Evolutionary conservation across 2,113 vertebrate genomes (phyloP).

Genomic region (Capra hircus): DNA sequence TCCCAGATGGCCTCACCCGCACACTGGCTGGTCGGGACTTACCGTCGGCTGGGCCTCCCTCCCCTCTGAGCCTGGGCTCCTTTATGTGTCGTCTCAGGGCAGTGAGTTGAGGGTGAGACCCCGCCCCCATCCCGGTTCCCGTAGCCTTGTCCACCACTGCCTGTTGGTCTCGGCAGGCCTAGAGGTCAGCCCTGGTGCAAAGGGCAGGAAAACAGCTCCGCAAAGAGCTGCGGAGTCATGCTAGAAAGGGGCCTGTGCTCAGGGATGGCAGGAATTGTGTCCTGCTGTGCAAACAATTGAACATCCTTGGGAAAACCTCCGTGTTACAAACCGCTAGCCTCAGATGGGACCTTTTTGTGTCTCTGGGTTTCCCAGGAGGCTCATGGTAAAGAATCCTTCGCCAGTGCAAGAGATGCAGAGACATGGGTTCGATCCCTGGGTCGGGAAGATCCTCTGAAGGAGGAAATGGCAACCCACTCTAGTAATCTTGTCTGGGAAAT

Average conservation of each 20-base stretch:
- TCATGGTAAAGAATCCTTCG: background rate
- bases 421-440: background rate
- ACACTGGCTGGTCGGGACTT: rapidly evolving
- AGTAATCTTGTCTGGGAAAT: background rate
- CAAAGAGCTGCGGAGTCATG: background rate
- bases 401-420: background rate
- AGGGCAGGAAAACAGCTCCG: background rate
- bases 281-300: rapidly evolving
- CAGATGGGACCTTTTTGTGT: background rate
- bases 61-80: background rate
- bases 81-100: rapidly evolving
- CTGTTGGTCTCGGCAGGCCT: background rate
- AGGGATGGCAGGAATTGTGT: too few species aligned
- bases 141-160: background rate
- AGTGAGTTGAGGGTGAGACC: background rate
- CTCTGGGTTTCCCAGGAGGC: background rate
- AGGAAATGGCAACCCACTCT: background rate
- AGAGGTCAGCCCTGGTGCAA: background rate
- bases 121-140: rapidly evolving
- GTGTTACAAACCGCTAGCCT: background rate
- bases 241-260: too few species aligned
- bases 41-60: rapidly evolving
- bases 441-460: background rate
- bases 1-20: rapidly evolving
- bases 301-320: background rate